Percentiles rank a stretch among this genome's conserved stretches.
Conservation (phyloP, 2,113 vertebrate species). For the human (Homo sapiens) region GRCh38 chr4:186916501-186917000, state of each 20-base stretch:
- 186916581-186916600: background rate
- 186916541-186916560: background rate
- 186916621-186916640: conserved; percentile 21
- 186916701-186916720: conserved; percentile 11
- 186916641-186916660: background rate
- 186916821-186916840: background rate
- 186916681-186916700: background rate
- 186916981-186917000: background rate
- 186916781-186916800: conserved; percentile 13
- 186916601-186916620: conserved; percentile 43
- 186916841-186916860: background rate
- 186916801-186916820: background rate
- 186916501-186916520: background rate
- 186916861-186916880: conserved; percentile 10
- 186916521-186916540: conserved; percentile 46
- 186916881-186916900: background rate
- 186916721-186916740: background rate
- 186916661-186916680: conserved; percentile 20
- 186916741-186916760: conserved; percentile 40
- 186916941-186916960: background rate
- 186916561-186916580: background rate
- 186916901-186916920: background rate
- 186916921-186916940: background rate
- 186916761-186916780: background rate
- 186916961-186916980: background rate